Base-by-base conservation (phyloP, 2,888 invertebrate species). In the Tolmerus cingulatus region DNA sequence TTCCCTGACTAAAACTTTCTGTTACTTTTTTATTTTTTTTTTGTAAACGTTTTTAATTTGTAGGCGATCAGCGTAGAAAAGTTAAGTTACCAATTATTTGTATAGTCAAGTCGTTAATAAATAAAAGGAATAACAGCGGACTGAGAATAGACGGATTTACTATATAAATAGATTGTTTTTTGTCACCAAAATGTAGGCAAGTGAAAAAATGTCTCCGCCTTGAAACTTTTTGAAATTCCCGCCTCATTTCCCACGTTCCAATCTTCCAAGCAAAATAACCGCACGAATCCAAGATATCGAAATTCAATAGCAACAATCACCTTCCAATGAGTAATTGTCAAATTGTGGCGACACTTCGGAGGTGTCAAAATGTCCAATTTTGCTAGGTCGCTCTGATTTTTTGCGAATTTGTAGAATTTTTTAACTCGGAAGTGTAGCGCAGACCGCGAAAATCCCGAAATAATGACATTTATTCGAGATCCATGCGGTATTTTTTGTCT, bases 401-500 rank as follows among this genome's bases (percentile, higher is more conserved):
- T 81, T 55, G 46, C 27, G 46, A 51, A 81, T 81, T 81, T 81
- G 40, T 76, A 81, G 51, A n/a, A 27, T 55, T 81, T 81, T 51
- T 81, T 51, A 46, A 76, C 66, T 19, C 37, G 23, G 19, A 19
- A 78, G 37, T 16, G 37, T 40, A 78, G 78, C 19, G 23, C 16
- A 78, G 23, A 43, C 19, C 23, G 23, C 14, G 51, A 30, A 55
- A 81, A 30, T 19, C n/a, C 5, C 51, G 14, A 87, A 87, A 90
- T 88, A 89, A 96, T 96, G 93, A 91, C 92, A 84, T 96, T 96
- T 92, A 94, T 96, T 87, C 94, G 94, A 90, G 97, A 97, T 94
- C 96, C 96, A 87, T 98, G 97, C 92, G 97, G 97, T 89, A 95
- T 97, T 90, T 94, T 96, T 89, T 97, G 97, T 92, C 94, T 97